Evolutionary conservation across 2,797 vertebrate species (phyloP), one percentile per base, ranked within the genome.

Genomic region (Psittacula derbiana): DNA sequence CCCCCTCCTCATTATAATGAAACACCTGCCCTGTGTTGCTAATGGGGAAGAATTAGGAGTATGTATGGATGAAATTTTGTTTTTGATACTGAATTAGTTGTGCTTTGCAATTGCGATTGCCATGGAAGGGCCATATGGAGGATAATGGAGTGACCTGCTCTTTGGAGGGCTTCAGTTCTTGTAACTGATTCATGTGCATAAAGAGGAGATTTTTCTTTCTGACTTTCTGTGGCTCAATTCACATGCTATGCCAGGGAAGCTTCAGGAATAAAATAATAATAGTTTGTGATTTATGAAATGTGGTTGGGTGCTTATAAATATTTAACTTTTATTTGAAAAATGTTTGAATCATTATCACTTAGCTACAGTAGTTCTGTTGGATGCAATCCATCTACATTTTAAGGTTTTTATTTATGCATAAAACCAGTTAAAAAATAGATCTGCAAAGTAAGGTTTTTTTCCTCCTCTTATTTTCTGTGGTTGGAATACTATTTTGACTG

Each of bases 241-340:
- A 87, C 97, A 95, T 85, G 93, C 97, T 96, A 97, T 97, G 97
- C 98, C 97, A 97, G 97, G 90, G 97, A 98, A 97, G 98, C 97
- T 97, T 98, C 97, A 96, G 98, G 97, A 97, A 98, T 98, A 98
- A 98, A 98, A 98, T 98, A 98, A 98, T 98, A 98, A 98, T 98
- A 98, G 97, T 98, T 98, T 97, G 97, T 98, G 98, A 98, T 98
- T 98, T 98, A 98, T 98, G 98, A 97, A 98, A 98, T 98, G 98
- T 97, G 97, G 97, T 98, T 97, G 97, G 98, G 88, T 97, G 96
- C 98, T 98, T 98, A 98, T 98, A 98, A 98, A 98, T 98, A 98
- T 98, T 98, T 98, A 98, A 98, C 97, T 98, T 98, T 98, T 98
- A 98, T 98, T 98, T 98, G 98, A 98, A 98, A 98, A 98, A 98